Conservation (phyloP, 2,888 invertebrate genomes). For the Athalia circularis region DNA sequence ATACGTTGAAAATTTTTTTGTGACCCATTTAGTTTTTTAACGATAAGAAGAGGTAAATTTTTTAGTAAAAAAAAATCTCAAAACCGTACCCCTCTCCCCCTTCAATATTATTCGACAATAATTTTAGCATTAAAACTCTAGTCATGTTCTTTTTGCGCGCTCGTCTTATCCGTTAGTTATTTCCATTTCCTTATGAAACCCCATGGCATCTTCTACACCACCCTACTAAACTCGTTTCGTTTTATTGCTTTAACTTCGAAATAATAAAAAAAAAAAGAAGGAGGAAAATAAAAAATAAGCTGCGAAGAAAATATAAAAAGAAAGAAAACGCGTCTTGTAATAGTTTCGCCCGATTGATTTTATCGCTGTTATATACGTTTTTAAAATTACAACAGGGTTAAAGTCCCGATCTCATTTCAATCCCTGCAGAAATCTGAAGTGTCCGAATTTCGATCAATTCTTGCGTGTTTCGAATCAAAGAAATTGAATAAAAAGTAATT, state of each 20-base stretch:
- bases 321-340: conserved; percentile 15
- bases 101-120: conserved; percentile 13
- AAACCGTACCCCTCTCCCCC: background rate
- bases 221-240: conserved; percentile 10
- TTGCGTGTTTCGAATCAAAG: too few species aligned
- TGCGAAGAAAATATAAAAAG: conserved; percentile 2
- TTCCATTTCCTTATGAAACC: background rate
- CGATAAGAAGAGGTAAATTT: background rate
- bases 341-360: conserved; percentile 42
- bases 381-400: conserved; percentile 10
- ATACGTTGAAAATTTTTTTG: too few species aligned
- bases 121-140: conserved; percentile 9
- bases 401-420: background rate
- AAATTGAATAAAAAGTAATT: too few species aligned
- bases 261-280: conserved; percentile 10
- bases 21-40: too few species aligned
- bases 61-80: background rate
- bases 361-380: background rate
- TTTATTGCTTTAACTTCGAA: conserved; percentile 38
- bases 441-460: too few species aligned
- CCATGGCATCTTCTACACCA: background rate
- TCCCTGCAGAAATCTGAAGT: background rate
- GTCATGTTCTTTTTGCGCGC: conserved; percentile 2
- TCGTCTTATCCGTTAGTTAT: background rate
- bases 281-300: conserved; percentile 21